Evolutionary conservation across 2,113 vertebrate species (phyloP).

Genomic region (Ia io): DNA sequence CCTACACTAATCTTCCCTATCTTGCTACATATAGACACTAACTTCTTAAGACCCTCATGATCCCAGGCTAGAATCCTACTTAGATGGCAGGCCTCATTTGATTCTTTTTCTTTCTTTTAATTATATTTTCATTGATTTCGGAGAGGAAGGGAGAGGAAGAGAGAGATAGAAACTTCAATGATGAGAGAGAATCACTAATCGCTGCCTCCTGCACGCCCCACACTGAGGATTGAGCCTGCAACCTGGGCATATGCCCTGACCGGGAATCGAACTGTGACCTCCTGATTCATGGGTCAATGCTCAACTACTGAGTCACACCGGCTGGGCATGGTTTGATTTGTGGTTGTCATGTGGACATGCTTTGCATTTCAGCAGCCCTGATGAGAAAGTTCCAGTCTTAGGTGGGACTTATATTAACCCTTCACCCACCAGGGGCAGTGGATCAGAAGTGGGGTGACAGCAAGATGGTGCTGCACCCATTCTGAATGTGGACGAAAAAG

Average conservation of each 20-base stretch:
- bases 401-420: not conserved
- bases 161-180: too few relatives aligned
- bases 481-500: not conserved
- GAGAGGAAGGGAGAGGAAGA: too few relatives aligned
- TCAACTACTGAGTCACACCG: too few relatives aligned
- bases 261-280: too few relatives aligned
- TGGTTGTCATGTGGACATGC: not conserved
- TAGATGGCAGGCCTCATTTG: not conserved
- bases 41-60: not conserved
- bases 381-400: not conserved
- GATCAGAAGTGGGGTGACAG: slow-evolving; percentile 1
- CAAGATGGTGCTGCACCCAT: rapidly evolving
- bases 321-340: not conserved
- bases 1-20: not conserved
- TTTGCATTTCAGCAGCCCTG: not conserved
- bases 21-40: not conserved
- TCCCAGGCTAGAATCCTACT: not conserved
- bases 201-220: too few relatives aligned
- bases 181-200: too few relatives aligned
- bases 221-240: too few relatives aligned
- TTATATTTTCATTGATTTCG: too few relatives aligned
- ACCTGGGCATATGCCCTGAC: too few relatives aligned
- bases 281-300: too few relatives aligned
- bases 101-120: not conserved
- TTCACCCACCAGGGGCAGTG: not conserved